Conservation (phyloP, 1,140 invertebrate genomes). For the Muscidifurax raptorellus region DNA sequence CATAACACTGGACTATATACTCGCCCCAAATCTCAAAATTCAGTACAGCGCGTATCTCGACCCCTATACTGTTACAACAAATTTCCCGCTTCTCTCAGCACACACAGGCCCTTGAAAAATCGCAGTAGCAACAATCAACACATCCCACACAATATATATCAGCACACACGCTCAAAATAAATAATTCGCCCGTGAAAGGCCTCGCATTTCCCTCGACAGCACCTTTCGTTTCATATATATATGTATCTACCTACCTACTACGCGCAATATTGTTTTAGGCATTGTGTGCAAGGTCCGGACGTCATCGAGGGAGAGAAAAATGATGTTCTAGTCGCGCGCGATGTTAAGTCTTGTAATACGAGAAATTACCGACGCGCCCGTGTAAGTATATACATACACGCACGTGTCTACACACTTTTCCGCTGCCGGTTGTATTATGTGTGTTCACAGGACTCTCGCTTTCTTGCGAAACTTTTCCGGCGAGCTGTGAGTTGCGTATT, state of each 20-base stretch:
- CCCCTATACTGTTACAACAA: background rate
- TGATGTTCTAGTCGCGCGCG: background rate
- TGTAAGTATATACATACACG: background rate
- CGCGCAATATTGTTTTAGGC: constrained; percentile 49
- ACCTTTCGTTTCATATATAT: background rate
- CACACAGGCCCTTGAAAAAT: background rate
- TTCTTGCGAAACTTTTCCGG: background rate
- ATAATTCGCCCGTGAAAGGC: constrained; percentile 32
- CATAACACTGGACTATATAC: too few species aligned
- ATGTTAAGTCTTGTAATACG: constrained; percentile 50
- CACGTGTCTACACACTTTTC: background rate
- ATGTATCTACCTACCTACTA: background rate
- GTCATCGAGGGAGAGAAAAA: background rate
- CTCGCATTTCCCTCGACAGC: background rate
- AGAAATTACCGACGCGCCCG: constrained; percentile 37
- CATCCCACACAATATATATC: background rate
- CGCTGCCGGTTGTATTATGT: background rate
- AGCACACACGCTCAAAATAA: constrained; percentile 33
- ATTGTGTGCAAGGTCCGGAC: background rate
- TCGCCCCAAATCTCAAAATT: too few species aligned
- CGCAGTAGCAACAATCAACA: constrained; percentile 7
- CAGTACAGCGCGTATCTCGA: background rate
- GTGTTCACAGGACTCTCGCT: background rate
- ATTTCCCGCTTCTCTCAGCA: background rate
- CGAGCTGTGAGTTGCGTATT: background rate